phyloP scores from a whole-genome alignment of 2,797 vertebrate genomes.

The Galaxias olidus region DNA sequence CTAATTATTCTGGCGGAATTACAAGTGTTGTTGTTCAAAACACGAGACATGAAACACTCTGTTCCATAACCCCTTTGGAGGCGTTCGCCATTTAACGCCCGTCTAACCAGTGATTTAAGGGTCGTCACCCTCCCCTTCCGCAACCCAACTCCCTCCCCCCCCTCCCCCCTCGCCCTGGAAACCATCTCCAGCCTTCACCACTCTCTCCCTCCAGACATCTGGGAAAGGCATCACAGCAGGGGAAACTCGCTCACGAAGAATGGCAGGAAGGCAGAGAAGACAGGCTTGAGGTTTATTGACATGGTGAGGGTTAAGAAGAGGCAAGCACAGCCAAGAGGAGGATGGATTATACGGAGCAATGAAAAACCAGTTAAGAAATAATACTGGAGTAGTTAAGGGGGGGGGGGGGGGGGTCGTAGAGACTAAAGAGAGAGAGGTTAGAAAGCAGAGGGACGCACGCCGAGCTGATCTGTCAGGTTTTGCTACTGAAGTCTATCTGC shows the following conservation, averaged over 20 bases:
- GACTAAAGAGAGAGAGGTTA: no score
- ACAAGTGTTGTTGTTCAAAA: no score
- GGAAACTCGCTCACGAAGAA: slow-evolving; percentile 4
- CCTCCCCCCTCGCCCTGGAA: slow-evolving; percentile 4
- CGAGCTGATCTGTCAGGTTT: no score
- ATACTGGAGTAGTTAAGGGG: no score
- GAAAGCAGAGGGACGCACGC: no score
- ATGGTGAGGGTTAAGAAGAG: slow-evolving; percentile 8
- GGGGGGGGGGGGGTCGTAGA: no score
- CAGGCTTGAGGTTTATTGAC: neutral
- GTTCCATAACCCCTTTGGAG: no score
- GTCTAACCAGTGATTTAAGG: slow-evolving; percentile 1
- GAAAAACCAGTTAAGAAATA: no score
- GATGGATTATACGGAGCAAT: no score
- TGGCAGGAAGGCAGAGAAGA: neutral
- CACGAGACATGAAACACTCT: no score
- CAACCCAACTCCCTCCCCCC: neutral
- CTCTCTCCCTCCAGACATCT: slow-evolving; percentile 45
- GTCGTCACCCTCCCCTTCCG: neutral
- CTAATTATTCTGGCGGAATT: no score
- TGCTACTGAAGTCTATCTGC: no score
- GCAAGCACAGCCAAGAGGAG: neutral
- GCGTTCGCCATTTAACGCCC: neutral
- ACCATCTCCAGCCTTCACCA: slow-evolving; percentile 22
- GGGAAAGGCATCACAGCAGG: slow-evolving; percentile 38